Base-by-base conservation (phyloP, 37 sponge, comb jelly and placozoan genomes). In the Corticium candelabrum region DNA sequence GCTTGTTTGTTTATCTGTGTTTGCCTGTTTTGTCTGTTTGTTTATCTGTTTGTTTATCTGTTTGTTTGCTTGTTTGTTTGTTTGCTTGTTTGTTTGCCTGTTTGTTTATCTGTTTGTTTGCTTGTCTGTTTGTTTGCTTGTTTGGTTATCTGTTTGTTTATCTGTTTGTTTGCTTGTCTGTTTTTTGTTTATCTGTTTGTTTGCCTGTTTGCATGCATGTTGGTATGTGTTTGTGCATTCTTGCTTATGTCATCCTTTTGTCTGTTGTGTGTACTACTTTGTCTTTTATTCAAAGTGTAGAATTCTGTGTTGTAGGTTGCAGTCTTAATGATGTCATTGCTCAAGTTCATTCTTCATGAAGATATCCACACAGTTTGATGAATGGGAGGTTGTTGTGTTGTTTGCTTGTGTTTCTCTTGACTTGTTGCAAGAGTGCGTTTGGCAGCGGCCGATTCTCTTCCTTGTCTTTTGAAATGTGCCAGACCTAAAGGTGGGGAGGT, bases 341-440 rank as follows among this genome's bases (percentile, higher is more conserved):
- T 99, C 40, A 87, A 93, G 78, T 99, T 99, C 81, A 83, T 83
- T 41, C 92, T 99, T 76, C 89, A 99, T 57, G 99, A 99, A 37
- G 40, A 70, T 85, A 85, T 85, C 86, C 30, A 34, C 30, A 50
- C 57, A 29, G 11, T 32, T 70, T 40, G 2, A 31, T 0, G 1
- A 33, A 33, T 76, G 77, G 39, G 77, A 37, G 1, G 1, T n/a
- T n/a, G 2, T 1, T 31, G 1, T 31, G 2, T 31, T 3, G 38
- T 74, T 29, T 3, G 2, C 29, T 41, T 3, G 40, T 33, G 41
- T 37, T 40, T 50, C 69, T 37, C 36, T 1, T 3, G 2, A 41
- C 71, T 71, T 15, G 3, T 27, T 38, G 40, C 74, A 41, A 37
- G 34, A 34, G 38, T 2, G 0, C 80, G 99, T 80, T 87, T 88